phyloP scores from a whole-genome alignment of 2,113 vertebrate genomes.

The Tetrax tetrax region DNA sequence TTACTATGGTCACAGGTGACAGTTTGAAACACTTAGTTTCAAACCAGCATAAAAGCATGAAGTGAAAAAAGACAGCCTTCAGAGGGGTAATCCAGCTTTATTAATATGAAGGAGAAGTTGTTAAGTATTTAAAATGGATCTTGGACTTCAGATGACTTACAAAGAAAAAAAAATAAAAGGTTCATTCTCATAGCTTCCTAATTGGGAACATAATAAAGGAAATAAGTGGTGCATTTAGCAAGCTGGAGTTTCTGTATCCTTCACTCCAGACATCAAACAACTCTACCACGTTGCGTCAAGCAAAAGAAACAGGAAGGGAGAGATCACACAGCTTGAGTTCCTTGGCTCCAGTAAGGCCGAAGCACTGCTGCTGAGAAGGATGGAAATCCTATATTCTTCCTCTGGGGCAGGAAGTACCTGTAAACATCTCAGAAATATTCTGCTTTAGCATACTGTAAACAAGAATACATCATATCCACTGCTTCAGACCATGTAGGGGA shows the following conservation, averaged over 20 bases:
- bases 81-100: background rate
- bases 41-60: background rate
- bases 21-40: background rate
- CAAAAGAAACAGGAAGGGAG: conserved; percentile 79
- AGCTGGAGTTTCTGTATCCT: conserved; percentile 66
- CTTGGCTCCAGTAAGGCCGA: conserved; percentile 70
- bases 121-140: background rate
- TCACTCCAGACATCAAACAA: conserved; percentile 76
- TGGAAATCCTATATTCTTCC: conserved; percentile 77
- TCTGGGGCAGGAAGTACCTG: conserved; percentile 76
- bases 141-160: background rate
- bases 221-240: conserved; percentile 69
- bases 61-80: background rate
- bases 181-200: conserved; percentile 22
- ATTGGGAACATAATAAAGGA: conserved; percentile 66
- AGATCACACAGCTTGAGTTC: conserved; percentile 72
- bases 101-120: background rate
- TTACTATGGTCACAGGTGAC: background rate
- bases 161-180: background rate
- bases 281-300: conserved; percentile 66
- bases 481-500: conserved; percentile 56
- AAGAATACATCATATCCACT: conserved; percentile 65
- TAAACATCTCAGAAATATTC: conserved; percentile 71
- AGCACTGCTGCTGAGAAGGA: conserved; percentile 61
- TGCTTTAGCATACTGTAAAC: conserved; percentile 63